Percentiles rank a stretch among this genome's conserved stretches.
These are phyloP conservation scores for Noctilio leporinus DNA, from an alignment of 2,113 vertebrate genomes.

Conservation along the genomic window DNA sequence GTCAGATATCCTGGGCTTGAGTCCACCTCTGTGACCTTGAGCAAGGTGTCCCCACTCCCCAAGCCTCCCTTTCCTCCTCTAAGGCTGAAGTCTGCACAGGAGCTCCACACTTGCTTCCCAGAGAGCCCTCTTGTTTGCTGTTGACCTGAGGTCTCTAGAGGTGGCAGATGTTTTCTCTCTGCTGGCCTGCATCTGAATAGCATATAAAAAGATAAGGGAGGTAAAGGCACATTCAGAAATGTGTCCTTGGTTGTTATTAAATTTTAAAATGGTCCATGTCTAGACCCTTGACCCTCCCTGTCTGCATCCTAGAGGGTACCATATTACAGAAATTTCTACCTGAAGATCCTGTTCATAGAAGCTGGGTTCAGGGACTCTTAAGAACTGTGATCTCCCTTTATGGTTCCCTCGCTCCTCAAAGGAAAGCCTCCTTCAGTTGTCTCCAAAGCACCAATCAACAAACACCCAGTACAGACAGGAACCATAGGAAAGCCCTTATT, in stretches of 20 bases:
- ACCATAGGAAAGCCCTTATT: background rate
- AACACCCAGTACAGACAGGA: background rate
- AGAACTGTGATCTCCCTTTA: background rate
- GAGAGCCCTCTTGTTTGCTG: background rate
- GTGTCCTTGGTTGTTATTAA: background rate
- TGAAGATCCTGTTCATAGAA: background rate
- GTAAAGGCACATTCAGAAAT: background rate
- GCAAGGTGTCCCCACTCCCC: background rate
- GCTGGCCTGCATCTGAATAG: background rate
- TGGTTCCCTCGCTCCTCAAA: background rate
- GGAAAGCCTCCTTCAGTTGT: background rate
- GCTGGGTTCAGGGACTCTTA: background rate
- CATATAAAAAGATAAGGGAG: background rate
- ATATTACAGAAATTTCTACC: background rate
- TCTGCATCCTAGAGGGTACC: background rate
- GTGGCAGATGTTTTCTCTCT: rapidly evolving
- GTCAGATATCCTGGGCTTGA: background rate
- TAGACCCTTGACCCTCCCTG: background rate
- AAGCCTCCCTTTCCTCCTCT: background rate
- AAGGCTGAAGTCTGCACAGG: background rate
- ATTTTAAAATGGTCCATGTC: background rate
- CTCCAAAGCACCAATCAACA: background rate
- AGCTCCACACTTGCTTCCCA: background rate
- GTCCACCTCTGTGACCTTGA: background rate
- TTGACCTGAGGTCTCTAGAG: background rate